Evolutionary conservation across 2,888 invertebrate species (phyloP), one percentile per base, ranked within the genome.

Genomic region (Stenotaenia linearis): DNA sequence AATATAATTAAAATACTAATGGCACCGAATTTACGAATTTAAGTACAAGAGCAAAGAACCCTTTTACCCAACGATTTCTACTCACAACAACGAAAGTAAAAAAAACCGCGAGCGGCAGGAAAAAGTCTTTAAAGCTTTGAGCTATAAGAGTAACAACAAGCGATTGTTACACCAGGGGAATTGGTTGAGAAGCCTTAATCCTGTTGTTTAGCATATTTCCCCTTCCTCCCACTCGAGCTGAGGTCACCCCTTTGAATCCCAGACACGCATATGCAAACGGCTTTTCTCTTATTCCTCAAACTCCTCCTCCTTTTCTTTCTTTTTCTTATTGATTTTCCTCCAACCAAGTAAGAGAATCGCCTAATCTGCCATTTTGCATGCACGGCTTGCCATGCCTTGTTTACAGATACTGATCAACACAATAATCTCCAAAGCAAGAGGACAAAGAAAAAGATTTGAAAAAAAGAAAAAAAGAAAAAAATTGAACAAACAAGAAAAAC

Each of bases 1-100:
- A 61, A 61, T 61, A 61, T 61, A 61, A 61, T 61, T 61, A 61
- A 61, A 61, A 61, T 61, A 61, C 61, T 61, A 61, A 61, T 61
- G 61, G 61, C 61, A 25, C 61, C 61, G 61, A 61, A 61, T 61
- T 61, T 61, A 61, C 61, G 61, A 28, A 61, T 61, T 61, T 61
- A 61, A 61, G 61, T 9, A 61, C 28, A 25, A 61, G 25, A 61
- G 61, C 61, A 61, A 61, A 61, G 61, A 61, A 61, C 61, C 61
- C 61, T 25, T 61, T 61, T 61, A 25, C 25, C 23, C 25, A 61
- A 45, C 12, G 61, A 28, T 61, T 61, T 61, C 61, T 23, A 23
- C 25, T 56, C 56, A 61, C n/a, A 45, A 45, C 18, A 45, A 45
- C n/a, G 25, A 61, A 61, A 61, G 2, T 5, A 61, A 61, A 28